Percentiles rank a stretch among this genome's conserved stretches.
phyloP scores from a whole-genome alignment of 92 coral and sea anemone genomes.

The Diadumene lineata region DNA sequence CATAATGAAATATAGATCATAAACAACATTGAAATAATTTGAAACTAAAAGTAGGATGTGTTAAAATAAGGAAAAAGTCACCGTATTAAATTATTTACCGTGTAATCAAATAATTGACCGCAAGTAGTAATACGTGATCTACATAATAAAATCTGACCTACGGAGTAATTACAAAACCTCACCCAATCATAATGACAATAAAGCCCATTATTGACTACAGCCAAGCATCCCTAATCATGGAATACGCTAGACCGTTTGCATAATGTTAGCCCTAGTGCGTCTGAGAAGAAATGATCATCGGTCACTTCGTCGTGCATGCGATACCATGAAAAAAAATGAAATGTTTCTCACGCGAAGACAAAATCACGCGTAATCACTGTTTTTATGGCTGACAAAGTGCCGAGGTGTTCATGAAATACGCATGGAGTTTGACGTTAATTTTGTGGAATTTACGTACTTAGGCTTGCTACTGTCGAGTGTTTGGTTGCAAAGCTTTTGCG shows the following conservation, averaged over 20 bases:
- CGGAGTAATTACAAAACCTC: neutral
- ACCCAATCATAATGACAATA: neutral
- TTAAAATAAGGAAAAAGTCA: neutral
- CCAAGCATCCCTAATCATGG: too few species aligned
- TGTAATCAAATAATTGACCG: neutral
- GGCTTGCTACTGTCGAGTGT: too few species aligned
- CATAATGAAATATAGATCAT: too few species aligned
- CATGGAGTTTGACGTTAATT: neutral
- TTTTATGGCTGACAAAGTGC: neutral
- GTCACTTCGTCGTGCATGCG: neutral
- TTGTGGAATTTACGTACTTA: too few species aligned
- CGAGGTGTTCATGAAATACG: neutral
- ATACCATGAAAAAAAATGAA: neutral
- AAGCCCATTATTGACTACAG: neutral
- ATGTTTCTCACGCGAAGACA: neutral
- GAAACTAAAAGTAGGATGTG: too few species aligned
- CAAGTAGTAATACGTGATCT: neutral
- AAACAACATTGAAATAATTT: too few species aligned
- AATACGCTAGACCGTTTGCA: too few species aligned
- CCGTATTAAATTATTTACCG: neutral
- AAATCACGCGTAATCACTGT: neutral
- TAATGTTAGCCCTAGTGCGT: too few species aligned
- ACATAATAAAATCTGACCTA: neutral
- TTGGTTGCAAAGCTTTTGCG: neutral
- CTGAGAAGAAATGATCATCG: neutral